These are phyloP conservation scores for Engraulis encrasicolus DNA, from an alignment of 2,113 vertebrate species.

Conservation along the genomic window DNA sequence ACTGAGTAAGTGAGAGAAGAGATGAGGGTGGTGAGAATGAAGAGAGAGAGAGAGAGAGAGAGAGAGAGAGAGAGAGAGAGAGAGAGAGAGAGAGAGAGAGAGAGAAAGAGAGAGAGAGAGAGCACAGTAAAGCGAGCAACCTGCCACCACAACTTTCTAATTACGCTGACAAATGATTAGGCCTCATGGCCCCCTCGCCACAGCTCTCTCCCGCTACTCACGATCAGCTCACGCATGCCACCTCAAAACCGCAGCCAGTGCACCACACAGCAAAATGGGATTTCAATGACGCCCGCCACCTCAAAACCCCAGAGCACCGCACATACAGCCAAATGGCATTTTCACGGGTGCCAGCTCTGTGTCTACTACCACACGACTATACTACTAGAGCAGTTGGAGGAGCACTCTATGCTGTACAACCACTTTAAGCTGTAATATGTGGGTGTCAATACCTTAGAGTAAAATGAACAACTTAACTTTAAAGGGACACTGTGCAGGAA, in stretches of 20 bases:
- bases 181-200: constrained; percentile 17
- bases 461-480: too few species aligned
- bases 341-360: constrained; percentile 17
- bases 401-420: background rate
- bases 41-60: constrained; percentile 24
- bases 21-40: too few species aligned
- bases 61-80: constrained; percentile 24
- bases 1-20: too few species aligned
- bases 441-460: too few species aligned
- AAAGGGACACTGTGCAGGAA: too few species aligned
- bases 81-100: constrained; percentile 27
- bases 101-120: constrained; percentile 27
- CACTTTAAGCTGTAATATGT: background rate
- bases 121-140: constrained; percentile 34
- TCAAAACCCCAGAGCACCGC: constrained; percentile 22
- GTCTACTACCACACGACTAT: background rate
- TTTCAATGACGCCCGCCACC: constrained; percentile 19
- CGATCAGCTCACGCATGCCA: constrained; percentile 22
- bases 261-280: background rate
- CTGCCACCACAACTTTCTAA: constrained; percentile 47
- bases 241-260: constrained; percentile 20
- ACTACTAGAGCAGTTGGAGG: background rate
- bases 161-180: constrained; percentile 54
- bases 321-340: background rate
- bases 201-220: constrained; percentile 16